Base-by-base conservation (phyloP, 1,140 invertebrate species). In the Coenobita brevimanus region DNA sequence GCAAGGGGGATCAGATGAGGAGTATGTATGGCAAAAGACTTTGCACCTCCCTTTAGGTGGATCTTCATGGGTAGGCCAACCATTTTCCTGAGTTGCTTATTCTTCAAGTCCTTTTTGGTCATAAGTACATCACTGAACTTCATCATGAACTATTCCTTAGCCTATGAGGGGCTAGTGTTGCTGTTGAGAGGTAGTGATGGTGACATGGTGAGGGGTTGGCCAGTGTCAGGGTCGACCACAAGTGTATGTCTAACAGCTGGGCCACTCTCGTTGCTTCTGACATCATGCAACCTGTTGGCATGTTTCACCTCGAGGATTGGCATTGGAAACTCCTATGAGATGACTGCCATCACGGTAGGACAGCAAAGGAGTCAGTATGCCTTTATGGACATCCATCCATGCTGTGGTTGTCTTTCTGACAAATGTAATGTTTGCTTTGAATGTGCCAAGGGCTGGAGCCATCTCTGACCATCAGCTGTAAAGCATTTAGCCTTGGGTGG, bases 1-100 rank as follows among this genome's bases (percentile, higher is more conserved):
- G 64, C 27, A 13, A 84, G 82, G 10, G 75, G 69, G 15, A 84
- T 81, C 50, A 27, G 13, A 13, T n/a, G 64, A 54, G 57, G 69
- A 24, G n/a, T 69, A 30, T 84, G 6, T 46, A 81, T 85, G 64
- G 82, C 71, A n/a, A 81, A 85, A 17, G 64, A 69, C 17, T 78
- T 41, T 17, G 69, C 82, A 79, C 76, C 43, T n/a, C 62, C 71
- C 60, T 27, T 2, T 38, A 50, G 64, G 54, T 73, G 82, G 4
- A 85, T 85, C 10, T 24, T 80, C 69, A 76, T 85, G 6, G 43
- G 82, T 24, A 43, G 36, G 3, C 54, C 80, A 1, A 78, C 24
- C 60, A 82, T 82, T 2, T 3, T 79, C 64, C 54, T 79, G 17
- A 82, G 46, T 21, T 43, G 69, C 3, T 2, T 71, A 8, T 3